Conservation (phyloP, 1,140 invertebrate genomes). For the Drosophila pallidifrons region DNA sequence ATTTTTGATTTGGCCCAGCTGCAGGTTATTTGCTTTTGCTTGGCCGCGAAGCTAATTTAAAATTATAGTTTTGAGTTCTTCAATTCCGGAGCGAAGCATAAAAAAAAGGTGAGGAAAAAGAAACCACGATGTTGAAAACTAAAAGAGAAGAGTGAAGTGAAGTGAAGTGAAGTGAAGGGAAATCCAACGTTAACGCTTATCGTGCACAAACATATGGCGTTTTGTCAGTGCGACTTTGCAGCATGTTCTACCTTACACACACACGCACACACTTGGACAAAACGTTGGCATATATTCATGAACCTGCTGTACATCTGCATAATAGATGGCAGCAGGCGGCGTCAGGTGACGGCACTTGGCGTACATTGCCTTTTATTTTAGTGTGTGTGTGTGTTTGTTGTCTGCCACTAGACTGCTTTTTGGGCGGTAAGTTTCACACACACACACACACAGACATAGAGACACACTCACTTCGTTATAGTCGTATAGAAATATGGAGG, state of each 20-base stretch:
- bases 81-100: slow-evolving; percentile 21
- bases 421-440: slow-evolving; percentile 63
- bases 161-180: background rate
- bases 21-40: slow-evolving; percentile 42
- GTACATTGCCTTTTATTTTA: slow-evolving; percentile 80
- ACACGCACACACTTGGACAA: slow-evolving; percentile 52
- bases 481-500: slow-evolving; percentile 56
- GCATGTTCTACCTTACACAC: slow-evolving; percentile 38
- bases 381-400: slow-evolving; percentile 59
- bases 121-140: slow-evolving; percentile 16
- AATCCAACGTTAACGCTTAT: slow-evolving; percentile 50
- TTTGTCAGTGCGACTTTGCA: slow-evolving; percentile 66
- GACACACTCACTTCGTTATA: slow-evolving; percentile 13
- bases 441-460: slow-evolving; percentile 24
- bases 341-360: slow-evolving; percentile 72
- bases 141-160: background rate
- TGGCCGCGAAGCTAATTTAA: slow-evolving; percentile 59
- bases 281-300: slow-evolving; percentile 78
- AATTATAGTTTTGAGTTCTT: slow-evolving; percentile 71
- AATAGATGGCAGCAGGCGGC: slow-evolving; percentile 73
- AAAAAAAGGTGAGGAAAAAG: background rate
- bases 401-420: slow-evolving; percentile 54
- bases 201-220: slow-evolving; percentile 78
- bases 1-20: slow-evolving; percentile 73
- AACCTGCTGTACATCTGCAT: slow-evolving; percentile 81